Percentiles rank a stretch among this genome's conserved stretches.
phyloP scores from a whole-genome alignment of 2,888 invertebrate species.

The Pemphredon lugubris region DNA sequence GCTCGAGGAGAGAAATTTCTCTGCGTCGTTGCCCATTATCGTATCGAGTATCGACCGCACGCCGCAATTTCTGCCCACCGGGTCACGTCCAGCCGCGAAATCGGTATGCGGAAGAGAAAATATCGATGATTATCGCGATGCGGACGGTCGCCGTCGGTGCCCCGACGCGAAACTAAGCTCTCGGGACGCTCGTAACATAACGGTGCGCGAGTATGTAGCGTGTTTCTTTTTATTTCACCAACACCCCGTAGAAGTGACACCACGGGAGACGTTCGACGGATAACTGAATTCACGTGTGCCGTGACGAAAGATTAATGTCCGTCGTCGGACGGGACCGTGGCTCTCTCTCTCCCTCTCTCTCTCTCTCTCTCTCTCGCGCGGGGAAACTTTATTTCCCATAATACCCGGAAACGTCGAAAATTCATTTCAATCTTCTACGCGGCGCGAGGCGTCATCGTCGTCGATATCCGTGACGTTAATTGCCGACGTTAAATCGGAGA shows the following conservation, averaged over 20 bases:
- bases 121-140: slow-evolving; percentile 78
- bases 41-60: slow-evolving; percentile 74
- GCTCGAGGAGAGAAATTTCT: slow-evolving; percentile 67
- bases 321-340: too few relatives aligned
- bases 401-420: neutral
- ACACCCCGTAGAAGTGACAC: slow-evolving; percentile 33
- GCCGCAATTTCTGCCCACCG: slow-evolving; percentile 69
- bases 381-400: too few relatives aligned
- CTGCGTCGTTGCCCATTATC: slow-evolving; percentile 74
- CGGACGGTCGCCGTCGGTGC: slow-evolving; percentile 61
- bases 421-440: neutral
- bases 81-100: slow-evolving; percentile 74
- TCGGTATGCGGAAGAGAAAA: slow-evolving; percentile 79
- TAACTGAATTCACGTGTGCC: slow-evolving; percentile 9
- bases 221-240: slow-evolving; percentile 30
- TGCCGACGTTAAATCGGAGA: neutral
- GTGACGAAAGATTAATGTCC: slow-evolving; percentile 11
- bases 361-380: neutral
- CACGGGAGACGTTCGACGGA: slow-evolving; percentile 10
- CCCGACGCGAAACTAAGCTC: slow-evolving; percentile 66
- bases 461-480: slow-evolving; percentile 3
- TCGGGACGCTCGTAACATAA: slow-evolving; percentile 58
- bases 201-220: slow-evolving; percentile 45
- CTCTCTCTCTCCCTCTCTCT: neutral
- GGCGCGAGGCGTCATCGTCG: neutral